Evolutionary conservation across 2,888 invertebrate species (phyloP), one percentile per base, ranked within the genome.

Genomic region (Caenorhabditis doughertyi): DNA sequence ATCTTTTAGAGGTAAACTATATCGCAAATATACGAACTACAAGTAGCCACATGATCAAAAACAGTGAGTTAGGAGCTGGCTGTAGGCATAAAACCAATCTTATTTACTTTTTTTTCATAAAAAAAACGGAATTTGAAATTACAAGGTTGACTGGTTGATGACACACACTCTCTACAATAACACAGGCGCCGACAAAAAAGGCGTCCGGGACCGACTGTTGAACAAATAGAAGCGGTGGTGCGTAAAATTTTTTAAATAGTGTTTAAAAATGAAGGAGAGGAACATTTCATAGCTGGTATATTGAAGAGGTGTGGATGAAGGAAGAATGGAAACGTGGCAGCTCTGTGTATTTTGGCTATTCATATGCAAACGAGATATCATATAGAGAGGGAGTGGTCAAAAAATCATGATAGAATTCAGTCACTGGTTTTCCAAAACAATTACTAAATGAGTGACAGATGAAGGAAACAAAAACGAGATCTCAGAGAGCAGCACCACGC

Each of bases 361-460:
- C 42, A 68, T 55, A 68, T 68, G 68, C 55, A 68, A 68, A 68
- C 55, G 68, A 55, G 39, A 53, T 53, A 25, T 53, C 23, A 16
- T 21, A 51, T 13, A 35, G 32, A 53, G 42, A 7, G 13, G 44
- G 8, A 16, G 62, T 42, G 60, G 44, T 49, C 49, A 64, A 21
- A 47, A 29, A 64, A 49, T 62, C 23, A 44, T 27, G 27, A 62
- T 25, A 25, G 35, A 21, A 53, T 35, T 25, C 44, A 35, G 51
- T 60, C 56, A 39, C 39, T 49, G 56, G 74, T 44, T 42, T 51
- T 11, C 51, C 51, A 67, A 67, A 67, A 67, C 67, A 67, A 76
- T 67, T 51, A 44, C 67, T 60, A 60, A 76, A 76, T 76, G 76
- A 76, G 76, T 76, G 76, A 76, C 65, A 76, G 58, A 74, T 74